Base-by-base conservation (phyloP, 2,113 vertebrate species). In the Nipponia nippon region DNA sequence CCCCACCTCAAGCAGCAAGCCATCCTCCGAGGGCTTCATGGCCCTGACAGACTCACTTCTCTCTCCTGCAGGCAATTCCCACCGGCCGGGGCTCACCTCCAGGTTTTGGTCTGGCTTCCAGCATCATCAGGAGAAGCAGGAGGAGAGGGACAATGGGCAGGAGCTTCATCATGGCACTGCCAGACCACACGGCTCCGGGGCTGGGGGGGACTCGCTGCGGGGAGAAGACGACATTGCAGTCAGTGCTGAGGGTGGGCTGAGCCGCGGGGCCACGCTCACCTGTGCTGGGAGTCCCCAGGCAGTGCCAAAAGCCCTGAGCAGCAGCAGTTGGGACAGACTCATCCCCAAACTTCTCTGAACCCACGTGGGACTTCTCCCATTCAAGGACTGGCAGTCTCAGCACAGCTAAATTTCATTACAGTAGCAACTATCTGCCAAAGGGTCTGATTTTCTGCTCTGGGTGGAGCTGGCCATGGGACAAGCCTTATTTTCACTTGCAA, bases 401-500 rank as follows among this genome's bases (percentile, higher is more conserved):
- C 82, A 50, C 70, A 70, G 77, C 80, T 91, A 67, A 53, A 75
- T 90, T 94, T 89, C 86, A 94, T 94, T 95, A 85, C 77, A 94
- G 83, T 38, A 89, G 87, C 36, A 55, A 13, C 1, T 0, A 75
- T 44, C 61, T 63, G 95, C 92, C 96, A 96, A 76, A 81, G 62
- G 52, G 38, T 91, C 92, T 96, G 96, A 96, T 94, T 97, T 97
- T 97, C 85, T 97, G 93, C 89, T 95, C 55, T 78, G 86, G 94
- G 91, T 87, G 91, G 86, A 96, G 90, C 87, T 96, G 95, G 95
- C 94, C 90, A 87, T 42, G 27, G 10, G 59, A 97, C 98, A 98
- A 98, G 81, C 83, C 90, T 93, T 65, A 91, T 97, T 98, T 95
- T 83, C 73, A 97, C 96, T 91, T 97, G 97, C 98, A 98, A 96